Evolutionary conservation across 2,113 vertebrate genomes (phyloP).

Genomic region (Ceyx melanurus): DNA sequence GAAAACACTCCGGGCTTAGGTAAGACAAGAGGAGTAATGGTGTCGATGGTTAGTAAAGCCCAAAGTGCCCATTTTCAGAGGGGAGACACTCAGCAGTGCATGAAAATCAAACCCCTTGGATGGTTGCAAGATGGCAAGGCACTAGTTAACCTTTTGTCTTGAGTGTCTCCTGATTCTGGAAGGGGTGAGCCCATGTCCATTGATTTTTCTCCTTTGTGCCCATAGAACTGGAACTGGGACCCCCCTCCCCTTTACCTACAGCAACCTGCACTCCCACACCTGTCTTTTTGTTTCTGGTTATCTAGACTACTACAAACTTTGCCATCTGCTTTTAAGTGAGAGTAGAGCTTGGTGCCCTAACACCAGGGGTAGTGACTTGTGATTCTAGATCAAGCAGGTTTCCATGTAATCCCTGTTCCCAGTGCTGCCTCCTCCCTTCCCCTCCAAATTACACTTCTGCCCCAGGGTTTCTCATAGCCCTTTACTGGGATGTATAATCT

Average conservation of each 20-base stretch:
- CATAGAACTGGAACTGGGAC: neutral
- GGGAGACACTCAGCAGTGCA: neutral
- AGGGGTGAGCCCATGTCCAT: neutral
- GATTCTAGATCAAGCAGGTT: neutral
- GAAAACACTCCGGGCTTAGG: neutral
- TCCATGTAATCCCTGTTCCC: neutral
- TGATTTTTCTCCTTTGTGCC: neutral
- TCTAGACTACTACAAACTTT: neutral
- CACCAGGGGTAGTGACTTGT: rapidly evolving
- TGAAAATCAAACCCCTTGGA: rapidly evolving
- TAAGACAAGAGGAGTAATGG: rapidly evolving
- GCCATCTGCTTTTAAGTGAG: neutral
- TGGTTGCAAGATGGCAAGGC: rapidly evolving
- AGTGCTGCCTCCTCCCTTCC: neutral
- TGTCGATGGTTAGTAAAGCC: rapidly evolving
- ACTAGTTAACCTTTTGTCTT: neutral
- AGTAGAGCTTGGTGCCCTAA: neutral
- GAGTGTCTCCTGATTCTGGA: neutral
- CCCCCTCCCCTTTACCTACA: neutral
- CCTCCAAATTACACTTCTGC: neutral
- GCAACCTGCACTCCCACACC: rapidly evolving
- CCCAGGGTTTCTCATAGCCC: neutral
- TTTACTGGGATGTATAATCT: neutral
- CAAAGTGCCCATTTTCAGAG: neutral
- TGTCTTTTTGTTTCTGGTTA: neutral